Base-by-base conservation (phyloP, 2,888 invertebrate genomes). In the Platycheirus rosarum region DNA sequence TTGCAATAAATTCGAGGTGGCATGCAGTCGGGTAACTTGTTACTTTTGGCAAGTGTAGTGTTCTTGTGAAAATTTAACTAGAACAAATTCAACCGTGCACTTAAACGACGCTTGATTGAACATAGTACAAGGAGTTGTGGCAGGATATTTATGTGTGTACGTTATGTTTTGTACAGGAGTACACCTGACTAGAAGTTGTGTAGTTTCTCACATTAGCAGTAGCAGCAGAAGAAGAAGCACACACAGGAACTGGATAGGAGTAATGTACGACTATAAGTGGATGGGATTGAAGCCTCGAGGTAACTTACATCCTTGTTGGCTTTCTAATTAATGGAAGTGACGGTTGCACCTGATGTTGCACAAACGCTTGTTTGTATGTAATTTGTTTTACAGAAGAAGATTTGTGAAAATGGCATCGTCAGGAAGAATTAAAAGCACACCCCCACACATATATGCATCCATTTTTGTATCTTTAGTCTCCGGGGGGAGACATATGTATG, bases 11-110 rank as follows among this genome's bases (percentile, higher is more conserved):
- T 77, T 82, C 77, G 71, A 77, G 66, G 71, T 68, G 68, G 77
- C 77, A 77, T 82, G 77, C 71, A 82, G 82, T 71, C 66, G 70
- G 63, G 65, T 82, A 82, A 82, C 80, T 82, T 76, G 80, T 82
- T 68, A 82, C 76, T 82, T 82, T 80, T 76, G 76, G 71, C 76
- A 71, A 76, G 76, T 29, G 60, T 44, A 82, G 82, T 82, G 44
- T 82, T 62, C 82, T 76, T 76, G 76, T 71, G 77, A 77, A 82
- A 73, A 82, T 82, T 82, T 77, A 77, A 82, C 77, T 62, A 77
- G 82, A 82, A 82, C 82, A 82, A 82, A 82, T 82, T 82, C 82
- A 82, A 82, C 82, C 71, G 82, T 82, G 82, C 82, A 82, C 82
- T 82, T 77, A 77, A 82, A 82, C 82, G 82, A 71, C 68, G 71